Base-by-base conservation (phyloP, 1,140 invertebrate species). In the Frieseomelitta varia region DNA sequence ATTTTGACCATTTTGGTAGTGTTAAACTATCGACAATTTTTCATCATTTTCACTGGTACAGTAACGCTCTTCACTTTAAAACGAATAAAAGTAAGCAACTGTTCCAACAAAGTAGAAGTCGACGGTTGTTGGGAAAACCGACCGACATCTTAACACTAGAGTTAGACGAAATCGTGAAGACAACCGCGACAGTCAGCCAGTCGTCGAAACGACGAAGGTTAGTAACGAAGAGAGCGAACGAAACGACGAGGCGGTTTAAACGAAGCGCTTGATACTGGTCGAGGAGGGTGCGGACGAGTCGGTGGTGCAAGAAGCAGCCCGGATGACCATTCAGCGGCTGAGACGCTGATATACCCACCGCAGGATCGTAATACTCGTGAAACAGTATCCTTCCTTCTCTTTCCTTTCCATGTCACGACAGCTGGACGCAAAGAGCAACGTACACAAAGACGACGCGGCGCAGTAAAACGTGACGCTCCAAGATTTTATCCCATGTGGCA, bases 391-490 rank as follows among this genome's bases (percentile, higher is more conserved):
- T 81, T 87, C 71, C 86, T 88, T 85, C 85, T 30, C 30, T 30
- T 2, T 88, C 84, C 77, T 65, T 78, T 90, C 79, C 75, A 75
- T 76, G 63, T 73, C 63, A 79, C 61, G 58, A 53, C 76, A 84
- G 55, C 71, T 72, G 79, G 81, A 61, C 77, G 84, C 87, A 90
- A 89, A 89, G 81, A 88, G 86, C 85, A 56, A 73, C 73, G 67
- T 68, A 65, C 76, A 63, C 85, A 85, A 65, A 85, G 88, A 76
- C 85, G 88, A 78, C 63, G 65, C 65, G 73, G 76, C 63, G 68
- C 71, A 80, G 63, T 82, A 86, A 89, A 89, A 90, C 79, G 88
- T 56, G 79, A 89, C 81, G 85, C 85, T 90, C 84, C 73, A 89
- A 71, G 74, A 90, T 87, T 89, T 90, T 89, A 89, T 82, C 78